A percentile compares a stretch with the other conserved stretches of the same genome.
Evolutionary conservation across 2,888 invertebrate genomes (phyloP).

Genomic region (Drosophila dives): DNA sequence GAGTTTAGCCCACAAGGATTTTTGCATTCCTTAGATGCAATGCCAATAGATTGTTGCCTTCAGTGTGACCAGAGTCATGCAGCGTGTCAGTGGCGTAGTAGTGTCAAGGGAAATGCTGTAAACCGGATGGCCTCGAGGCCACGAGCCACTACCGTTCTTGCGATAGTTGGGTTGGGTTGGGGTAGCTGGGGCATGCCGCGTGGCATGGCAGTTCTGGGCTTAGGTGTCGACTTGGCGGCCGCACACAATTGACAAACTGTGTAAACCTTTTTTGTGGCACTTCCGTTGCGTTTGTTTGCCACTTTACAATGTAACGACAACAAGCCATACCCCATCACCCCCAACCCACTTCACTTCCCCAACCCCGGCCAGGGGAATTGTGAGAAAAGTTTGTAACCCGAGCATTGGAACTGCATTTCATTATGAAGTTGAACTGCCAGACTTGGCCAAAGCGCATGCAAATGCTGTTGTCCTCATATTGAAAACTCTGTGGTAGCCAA

Average conservation of each 20-base stretch:
- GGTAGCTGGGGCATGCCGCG: neutral
- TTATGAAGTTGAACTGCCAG: conserved; percentile 55
- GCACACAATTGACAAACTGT: conserved; percentile 79
- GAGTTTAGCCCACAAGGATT: conserved; percentile 63
- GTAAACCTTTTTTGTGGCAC: conserved; percentile 79
- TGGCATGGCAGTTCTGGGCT: conserved; percentile 26
- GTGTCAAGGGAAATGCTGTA: conserved; percentile 57
- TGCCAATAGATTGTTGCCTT: conserved; percentile 32
- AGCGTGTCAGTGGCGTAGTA: conserved; percentile 73
- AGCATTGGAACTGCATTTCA: conserved; percentile 80
- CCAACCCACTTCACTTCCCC: neutral
- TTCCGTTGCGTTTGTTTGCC: conserved; percentile 78
- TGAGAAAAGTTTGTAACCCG: conserved; percentile 75
- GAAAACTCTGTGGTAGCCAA: conserved; percentile 61
- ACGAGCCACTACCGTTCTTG: neutral
- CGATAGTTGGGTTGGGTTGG: neutral
- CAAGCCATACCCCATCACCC: conserved; percentile 1
- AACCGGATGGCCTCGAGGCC: too few species aligned
- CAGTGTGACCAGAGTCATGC: conserved; percentile 47
- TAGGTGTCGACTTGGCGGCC: conserved; percentile 73
- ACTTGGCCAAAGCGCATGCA: conserved; percentile 62
- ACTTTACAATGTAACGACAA: conserved; percentile 64
- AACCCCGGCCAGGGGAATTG: conserved; percentile 32
- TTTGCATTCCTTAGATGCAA: conserved; percentile 70
- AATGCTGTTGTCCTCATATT: conserved; percentile 79